phyloP scores from a whole-genome alignment of 1,140 invertebrate genomes.

The Phenacoccus solenopsis region DNA sequence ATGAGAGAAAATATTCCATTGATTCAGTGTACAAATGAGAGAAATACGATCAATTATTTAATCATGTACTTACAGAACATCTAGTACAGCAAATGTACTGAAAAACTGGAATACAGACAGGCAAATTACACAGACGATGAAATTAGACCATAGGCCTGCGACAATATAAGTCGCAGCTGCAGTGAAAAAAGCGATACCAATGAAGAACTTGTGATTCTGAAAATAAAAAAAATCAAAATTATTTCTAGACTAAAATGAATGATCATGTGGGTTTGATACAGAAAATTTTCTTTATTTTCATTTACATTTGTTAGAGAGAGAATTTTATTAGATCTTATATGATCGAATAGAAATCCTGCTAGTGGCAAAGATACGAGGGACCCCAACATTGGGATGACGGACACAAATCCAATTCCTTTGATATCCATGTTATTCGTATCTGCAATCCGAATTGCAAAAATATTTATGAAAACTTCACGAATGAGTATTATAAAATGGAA shows the following conservation, averaged over 20 bases:
- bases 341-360: neutral
- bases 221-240: neutral
- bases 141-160: neutral
- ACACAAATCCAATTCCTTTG: neutral
- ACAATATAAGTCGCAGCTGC: neutral
- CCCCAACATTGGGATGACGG: neutral
- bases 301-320: neutral
- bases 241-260: too few relatives aligned
- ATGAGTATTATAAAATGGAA: too few relatives aligned
- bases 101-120: neutral
- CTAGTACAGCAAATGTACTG: neutral
- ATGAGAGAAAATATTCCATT: too few relatives aligned
- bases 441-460: neutral
- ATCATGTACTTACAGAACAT: neutral
- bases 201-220: neutral
- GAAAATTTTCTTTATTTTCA: neutral
- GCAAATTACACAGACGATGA: neutral
- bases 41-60: too few relatives aligned
- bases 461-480: neutral
- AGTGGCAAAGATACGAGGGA: neutral
- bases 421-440: neutral
- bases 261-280: too few relatives aligned
- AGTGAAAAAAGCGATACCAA: neutral
- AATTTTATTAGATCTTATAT: neutral
- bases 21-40: too few relatives aligned